Conservation (phyloP, 2,113 vertebrate genomes). For the Istiophorus platypterus region DNA sequence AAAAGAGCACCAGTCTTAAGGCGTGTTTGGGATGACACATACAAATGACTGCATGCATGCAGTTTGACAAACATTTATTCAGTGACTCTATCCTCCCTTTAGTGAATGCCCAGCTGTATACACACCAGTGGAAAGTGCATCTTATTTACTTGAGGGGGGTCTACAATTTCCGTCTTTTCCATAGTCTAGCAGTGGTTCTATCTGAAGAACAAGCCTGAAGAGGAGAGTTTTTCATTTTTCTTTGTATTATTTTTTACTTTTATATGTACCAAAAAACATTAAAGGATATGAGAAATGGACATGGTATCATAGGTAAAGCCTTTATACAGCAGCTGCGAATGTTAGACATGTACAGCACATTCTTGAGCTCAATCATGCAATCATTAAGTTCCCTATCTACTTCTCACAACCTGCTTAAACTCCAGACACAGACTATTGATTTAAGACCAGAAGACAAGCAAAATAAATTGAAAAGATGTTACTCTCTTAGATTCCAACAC, state of each 20-base stretch:
- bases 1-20: constrained; percentile 30
- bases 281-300: background rate
- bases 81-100: constrained; percentile 56
- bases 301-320: background rate
- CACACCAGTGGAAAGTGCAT: constrained; percentile 62
- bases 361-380: constrained; percentile 15
- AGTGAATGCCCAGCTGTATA: constrained; percentile 78
- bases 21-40: constrained; percentile 41
- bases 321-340: background rate
- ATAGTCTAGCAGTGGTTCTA: background rate
- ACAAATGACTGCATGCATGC: constrained; percentile 55
- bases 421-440: background rate
- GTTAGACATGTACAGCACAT: background rate
- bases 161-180: constrained; percentile 5
- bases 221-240: background rate
- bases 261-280: background rate
- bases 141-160: constrained; percentile 61
- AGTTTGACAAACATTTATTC: constrained; percentile 73
- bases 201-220: background rate
- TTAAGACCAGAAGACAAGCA: background rate
- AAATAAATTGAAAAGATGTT: background rate
- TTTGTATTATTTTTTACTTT: background rate
- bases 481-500: background rate
- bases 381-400: background rate
- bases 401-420: background rate